These are phyloP conservation scores for Sus scrofa DNA, from an alignment of 2,113 vertebrate species.

Conservation along the genomic window DNA sequence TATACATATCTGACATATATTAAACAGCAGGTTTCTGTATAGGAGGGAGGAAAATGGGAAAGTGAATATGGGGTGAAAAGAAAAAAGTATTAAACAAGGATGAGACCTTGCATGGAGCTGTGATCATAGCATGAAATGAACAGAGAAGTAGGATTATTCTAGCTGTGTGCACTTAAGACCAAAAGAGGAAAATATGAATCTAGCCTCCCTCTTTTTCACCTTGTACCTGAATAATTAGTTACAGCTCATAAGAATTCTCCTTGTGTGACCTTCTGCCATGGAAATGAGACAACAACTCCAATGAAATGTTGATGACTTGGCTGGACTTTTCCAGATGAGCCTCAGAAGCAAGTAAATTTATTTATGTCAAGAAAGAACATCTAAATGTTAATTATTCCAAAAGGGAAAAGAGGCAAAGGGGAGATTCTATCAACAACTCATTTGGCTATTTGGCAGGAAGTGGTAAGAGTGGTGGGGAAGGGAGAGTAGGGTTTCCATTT, in stretches of 20 bases:
- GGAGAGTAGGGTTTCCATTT: background rate
- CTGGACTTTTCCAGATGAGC: background rate
- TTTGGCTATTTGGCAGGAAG: background rate
- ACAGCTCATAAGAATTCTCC: background rate
- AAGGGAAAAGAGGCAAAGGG: background rate
- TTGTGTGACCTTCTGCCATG: background rate
- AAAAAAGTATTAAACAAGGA: background rate
- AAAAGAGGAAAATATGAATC: background rate
- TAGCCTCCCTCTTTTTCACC: background rate
- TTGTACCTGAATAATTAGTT: background rate
- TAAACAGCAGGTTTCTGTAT: background rate
- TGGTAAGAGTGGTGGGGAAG: background rate
- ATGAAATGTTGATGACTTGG: background rate
- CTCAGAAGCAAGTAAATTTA: constrained; percentile 29
- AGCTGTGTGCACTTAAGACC: background rate
- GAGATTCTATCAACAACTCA: background rate
- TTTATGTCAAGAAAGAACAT: background rate
- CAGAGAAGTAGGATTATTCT: background rate
- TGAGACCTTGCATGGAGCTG: background rate
- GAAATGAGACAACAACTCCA: background rate
- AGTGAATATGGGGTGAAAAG: background rate
- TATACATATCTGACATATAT: background rate
- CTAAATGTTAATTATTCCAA: background rate
- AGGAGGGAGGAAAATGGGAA: background rate
- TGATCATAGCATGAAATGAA: background rate